These are phyloP conservation scores for Hypena proboscidalis DNA, from an alignment of 2,888 invertebrate species.

Conservation along the genomic window DNA sequence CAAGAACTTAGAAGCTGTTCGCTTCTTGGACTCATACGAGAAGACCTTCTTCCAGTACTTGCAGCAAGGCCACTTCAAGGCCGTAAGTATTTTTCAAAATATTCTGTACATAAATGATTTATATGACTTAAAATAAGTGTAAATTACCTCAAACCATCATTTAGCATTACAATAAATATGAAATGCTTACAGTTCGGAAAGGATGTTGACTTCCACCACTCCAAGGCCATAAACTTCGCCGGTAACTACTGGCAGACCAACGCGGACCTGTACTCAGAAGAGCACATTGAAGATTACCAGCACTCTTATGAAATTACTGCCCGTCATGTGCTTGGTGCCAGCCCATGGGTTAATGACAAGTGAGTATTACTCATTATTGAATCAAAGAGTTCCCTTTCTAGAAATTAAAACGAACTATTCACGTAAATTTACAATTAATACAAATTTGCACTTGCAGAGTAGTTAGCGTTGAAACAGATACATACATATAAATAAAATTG, in stretches of 20 bases:
- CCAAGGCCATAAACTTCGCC: constrained; percentile 81
- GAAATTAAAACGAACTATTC: too few species aligned
- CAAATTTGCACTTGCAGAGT: too few species aligned
- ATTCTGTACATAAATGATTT: not conserved
- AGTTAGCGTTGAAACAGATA: too few species aligned
- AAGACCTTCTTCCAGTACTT: constrained; percentile 79
- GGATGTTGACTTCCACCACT: constrained; percentile 61
- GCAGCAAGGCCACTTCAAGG: constrained; percentile 85
- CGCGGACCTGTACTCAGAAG: constrained; percentile 71
- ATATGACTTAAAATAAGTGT: too few species aligned
- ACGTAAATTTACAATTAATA: too few species aligned
- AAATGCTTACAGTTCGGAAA: constrained; percentile 61
- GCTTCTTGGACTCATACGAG: constrained; percentile 87
- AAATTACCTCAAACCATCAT: too few species aligned
- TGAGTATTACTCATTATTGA: constrained; percentile 41
- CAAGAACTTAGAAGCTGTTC: constrained; percentile 71
- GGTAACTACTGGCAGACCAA: constrained; percentile 86
- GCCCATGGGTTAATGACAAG: constrained; percentile 56
- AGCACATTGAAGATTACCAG: constrained; percentile 58
- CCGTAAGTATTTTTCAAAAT: constrained; percentile 59
- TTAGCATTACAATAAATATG: not conserved
- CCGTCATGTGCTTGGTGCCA: constrained; percentile 70
- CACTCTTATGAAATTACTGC: constrained; percentile 86
- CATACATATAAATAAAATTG: too few species aligned
- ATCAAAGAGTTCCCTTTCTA: too few species aligned